phyloP scores from a whole-genome alignment of 2,797 vertebrate species.

The Bothrops alternatus region DNA sequence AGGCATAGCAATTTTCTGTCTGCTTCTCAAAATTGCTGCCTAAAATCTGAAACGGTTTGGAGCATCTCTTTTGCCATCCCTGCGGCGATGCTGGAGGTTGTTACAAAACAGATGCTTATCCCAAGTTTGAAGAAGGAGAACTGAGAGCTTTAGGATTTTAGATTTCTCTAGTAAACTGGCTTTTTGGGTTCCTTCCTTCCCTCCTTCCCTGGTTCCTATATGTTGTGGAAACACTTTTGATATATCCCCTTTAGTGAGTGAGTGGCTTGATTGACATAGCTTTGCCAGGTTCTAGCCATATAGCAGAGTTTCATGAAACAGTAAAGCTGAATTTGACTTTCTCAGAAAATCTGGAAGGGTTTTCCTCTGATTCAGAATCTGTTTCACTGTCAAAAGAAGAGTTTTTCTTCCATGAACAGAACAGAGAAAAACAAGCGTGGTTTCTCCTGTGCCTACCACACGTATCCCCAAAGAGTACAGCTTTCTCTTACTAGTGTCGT shows the following conservation, averaged over 20 bases:
- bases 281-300: neutral
- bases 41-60: neutral
- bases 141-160: neutral
- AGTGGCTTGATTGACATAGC: neutral
- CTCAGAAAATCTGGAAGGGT: neutral
- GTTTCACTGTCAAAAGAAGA: slow-evolving; percentile 29
- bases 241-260: neutral
- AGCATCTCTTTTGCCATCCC: neutral
- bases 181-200: neutral
- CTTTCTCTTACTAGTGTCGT: slow-evolving; percentile 3
- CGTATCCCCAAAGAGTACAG: neutral
- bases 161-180: neutral
- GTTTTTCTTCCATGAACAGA: slow-evolving; percentile 20
- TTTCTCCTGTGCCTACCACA: slow-evolving; percentile 3
- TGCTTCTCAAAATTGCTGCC: neutral
- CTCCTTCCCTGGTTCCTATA: neutral
- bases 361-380: slow-evolving; percentile 16
- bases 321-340: slow-evolving; percentile 3
- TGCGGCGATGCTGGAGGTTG: neutral
- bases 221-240: neutral
- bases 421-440: neutral
- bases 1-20: neutral
- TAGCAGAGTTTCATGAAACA: neutral
- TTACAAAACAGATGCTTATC: neutral
- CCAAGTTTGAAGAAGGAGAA: neutral